These are phyloP conservation scores for Piaya cayana DNA, from an alignment of 2,113 vertebrate species.

Conservation along the genomic window DNA sequence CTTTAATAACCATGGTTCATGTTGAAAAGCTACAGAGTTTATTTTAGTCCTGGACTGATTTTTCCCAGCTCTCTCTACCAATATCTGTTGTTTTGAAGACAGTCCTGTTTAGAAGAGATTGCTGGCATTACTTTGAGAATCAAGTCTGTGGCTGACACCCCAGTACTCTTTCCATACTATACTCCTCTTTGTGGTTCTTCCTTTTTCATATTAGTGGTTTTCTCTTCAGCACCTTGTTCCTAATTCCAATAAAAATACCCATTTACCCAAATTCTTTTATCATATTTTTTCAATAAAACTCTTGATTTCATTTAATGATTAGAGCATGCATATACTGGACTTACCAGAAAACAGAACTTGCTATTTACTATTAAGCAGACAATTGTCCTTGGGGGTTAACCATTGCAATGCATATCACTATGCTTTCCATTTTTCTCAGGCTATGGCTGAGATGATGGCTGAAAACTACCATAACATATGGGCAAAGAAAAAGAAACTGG, in stretches of 20 bases:
- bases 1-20: not conserved
- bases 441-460: conserved; percentile 96
- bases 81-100: not conserved
- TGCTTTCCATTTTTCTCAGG: conserved; percentile 72
- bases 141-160: not conserved
- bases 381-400: not conserved
- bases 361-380: not conserved
- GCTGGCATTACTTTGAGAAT: not conserved
- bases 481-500: conserved; percentile 94
- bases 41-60: not conserved
- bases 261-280: not conserved
- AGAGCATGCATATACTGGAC: not conserved
- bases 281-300: not conserved
- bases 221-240: not conserved
- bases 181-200: not conserved
- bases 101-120: not conserved
- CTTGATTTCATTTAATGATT: not conserved
- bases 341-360: not conserved
- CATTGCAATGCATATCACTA: not conserved
- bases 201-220: not conserved
- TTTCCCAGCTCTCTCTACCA: not conserved
- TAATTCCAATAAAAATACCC: not conserved
- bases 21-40: not conserved
- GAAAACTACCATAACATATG: conserved; percentile 98
- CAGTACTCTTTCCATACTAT: not conserved